These are phyloP conservation scores for Ophion slaviceki DNA, from an alignment of 2,888 invertebrate species.

Conservation along the genomic window DNA sequence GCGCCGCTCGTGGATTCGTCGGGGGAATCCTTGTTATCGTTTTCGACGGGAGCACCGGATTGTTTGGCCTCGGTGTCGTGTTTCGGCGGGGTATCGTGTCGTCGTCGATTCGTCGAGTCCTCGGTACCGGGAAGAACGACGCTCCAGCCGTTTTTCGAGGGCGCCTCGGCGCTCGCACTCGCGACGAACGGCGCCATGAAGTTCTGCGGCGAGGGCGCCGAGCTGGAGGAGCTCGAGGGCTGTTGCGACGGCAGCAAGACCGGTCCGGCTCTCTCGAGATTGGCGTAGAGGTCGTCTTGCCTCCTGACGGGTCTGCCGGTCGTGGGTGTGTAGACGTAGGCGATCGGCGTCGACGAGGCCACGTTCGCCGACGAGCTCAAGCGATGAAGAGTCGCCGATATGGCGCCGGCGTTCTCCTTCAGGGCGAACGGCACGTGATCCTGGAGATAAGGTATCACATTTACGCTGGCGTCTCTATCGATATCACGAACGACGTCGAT, in stretches of 20 bases:
- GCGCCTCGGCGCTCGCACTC: conserved; percentile 86
- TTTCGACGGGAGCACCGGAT: not conserved
- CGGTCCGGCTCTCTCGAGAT: conserved; percentile 72
- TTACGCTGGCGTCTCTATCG: conserved; percentile 79
- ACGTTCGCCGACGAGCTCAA: conserved; percentile 67
- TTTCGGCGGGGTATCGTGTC: conserved; percentile 29
- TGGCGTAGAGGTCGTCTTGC: conserved; percentile 63
- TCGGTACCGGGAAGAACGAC: conserved; percentile 82
- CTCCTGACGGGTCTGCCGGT: conserved; percentile 79
- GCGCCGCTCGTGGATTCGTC: conserved; percentile 25
- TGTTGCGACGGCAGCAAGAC: conserved; percentile 80
- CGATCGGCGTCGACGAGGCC: conserved; percentile 85
- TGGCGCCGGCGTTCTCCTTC: conserved; percentile 75
- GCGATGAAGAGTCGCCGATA: conserved; percentile 80
- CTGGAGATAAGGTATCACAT: conserved; percentile 84
- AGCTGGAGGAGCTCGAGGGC: conserved; percentile 80
- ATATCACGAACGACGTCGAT: conserved; percentile 57
- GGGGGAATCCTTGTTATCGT: conserved; percentile 18
- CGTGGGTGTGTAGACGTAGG: conserved; percentile 88
- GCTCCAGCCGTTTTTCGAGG: conserved; percentile 87
- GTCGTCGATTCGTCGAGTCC: conserved; percentile 49
- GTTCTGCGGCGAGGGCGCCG: conserved; percentile 84
- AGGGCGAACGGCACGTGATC: conserved; percentile 83
- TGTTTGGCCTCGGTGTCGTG: conserved; percentile 12
- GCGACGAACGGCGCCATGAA: conserved; percentile 90